A percentile compares a stretch with the other conserved stretches of the same genome.
Evolutionary conservation across 2,888 invertebrate species (phyloP).

Genomic region (Sesia apiformis): DNA sequence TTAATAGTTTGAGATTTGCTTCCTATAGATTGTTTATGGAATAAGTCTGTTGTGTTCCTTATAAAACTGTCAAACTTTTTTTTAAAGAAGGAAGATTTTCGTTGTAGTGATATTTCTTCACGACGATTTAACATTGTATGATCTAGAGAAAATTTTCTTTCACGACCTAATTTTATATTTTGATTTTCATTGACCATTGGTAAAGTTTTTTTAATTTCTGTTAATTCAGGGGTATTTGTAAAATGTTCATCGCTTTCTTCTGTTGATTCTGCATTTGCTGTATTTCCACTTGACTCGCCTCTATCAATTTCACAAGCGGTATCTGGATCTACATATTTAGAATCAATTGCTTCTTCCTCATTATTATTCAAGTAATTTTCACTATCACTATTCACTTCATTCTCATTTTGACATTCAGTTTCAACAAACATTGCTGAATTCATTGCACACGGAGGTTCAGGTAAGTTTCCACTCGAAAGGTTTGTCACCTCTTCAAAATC

Average conservation of each 20-base stretch:
- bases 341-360: background rate
- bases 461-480: constrained; percentile 1
- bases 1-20: constrained; percentile 27
- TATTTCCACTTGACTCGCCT: too few relatives aligned
- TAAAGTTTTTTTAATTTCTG: background rate
- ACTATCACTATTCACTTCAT: background rate
- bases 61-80: constrained; percentile 64
- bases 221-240: background rate
- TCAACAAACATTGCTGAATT: constrained; percentile 28
- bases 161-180: constrained; percentile 12
- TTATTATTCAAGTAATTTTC: background rate
- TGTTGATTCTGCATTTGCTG: background rate
- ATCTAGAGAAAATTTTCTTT: constrained; percentile 56
- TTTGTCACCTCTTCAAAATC: constrained; percentile 26
- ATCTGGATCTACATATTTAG: background rate
- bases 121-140: constrained; percentile 46
- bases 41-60: constrained; percentile 59
- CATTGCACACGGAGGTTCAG: constrained; percentile 29
- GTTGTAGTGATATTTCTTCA: constrained; percentile 47
- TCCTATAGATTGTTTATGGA: constrained; percentile 39
- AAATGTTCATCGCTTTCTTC: background rate
- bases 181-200: background rate
- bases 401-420: background rate
- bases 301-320: too few relatives aligned
- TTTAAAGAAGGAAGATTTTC: constrained; percentile 62